phyloP scores from a whole-genome alignment of 1,140 invertebrate species.

The Laupala kohalensis region DNA sequence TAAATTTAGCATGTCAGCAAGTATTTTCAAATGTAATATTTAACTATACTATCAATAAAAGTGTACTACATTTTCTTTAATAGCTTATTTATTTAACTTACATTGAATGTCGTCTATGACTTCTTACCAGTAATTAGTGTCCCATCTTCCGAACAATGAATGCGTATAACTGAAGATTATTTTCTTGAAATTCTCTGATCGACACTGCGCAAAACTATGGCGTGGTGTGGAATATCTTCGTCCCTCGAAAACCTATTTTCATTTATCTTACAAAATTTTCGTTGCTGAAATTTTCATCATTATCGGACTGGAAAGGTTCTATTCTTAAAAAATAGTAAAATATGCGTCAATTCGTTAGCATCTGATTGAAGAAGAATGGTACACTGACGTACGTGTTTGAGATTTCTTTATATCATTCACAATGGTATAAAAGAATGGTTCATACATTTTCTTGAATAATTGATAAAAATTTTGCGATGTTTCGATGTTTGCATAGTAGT shows the following conservation, averaged over 20 bases:
- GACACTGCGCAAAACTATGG: not conserved
- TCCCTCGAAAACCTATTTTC: not conserved
- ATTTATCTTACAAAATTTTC: not conserved
- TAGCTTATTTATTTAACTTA: not conserved
- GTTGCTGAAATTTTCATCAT: not conserved
- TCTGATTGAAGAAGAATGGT: not conserved
- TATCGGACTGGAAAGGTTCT: not conserved
- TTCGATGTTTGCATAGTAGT: not conserved
- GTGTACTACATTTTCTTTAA: not conserved
- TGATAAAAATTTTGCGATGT: not conserved
- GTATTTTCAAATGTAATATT: not conserved
- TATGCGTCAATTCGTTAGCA: not conserved
- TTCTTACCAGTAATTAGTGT: not conserved
- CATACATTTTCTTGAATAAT: not conserved
- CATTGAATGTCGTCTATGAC: not conserved
- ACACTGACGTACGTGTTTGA: not conserved
- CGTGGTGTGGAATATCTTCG: not conserved
- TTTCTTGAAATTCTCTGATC: not conserved
- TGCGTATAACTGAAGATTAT: not conserved
- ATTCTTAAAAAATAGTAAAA: not conserved
- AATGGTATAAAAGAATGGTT: not conserved
- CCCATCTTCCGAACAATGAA: not conserved
- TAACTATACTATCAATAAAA: not conserved
- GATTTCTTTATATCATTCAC: no score
- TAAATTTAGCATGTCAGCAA: not conserved